Evolutionary conservation across 2,888 invertebrate genomes (phyloP).

Genomic region (Oscheius myriophilus): DNA sequence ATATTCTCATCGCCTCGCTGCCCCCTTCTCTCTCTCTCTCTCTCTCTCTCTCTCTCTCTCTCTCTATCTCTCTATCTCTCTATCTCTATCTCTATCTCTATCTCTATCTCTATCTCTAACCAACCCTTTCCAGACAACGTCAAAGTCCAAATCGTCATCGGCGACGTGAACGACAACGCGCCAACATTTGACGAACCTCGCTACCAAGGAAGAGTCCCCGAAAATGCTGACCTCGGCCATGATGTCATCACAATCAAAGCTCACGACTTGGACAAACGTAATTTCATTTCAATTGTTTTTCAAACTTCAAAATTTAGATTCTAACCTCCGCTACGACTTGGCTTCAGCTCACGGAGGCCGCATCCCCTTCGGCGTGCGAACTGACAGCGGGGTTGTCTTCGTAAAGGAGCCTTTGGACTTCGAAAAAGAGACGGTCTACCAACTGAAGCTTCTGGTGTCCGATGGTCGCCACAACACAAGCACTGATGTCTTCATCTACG

Average conservation of each 20-base stretch:
- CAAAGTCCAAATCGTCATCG: constrained; percentile 93
- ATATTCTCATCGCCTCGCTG: too few species aligned
- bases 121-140: constrained; percentile 76
- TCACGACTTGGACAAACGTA: constrained; percentile 66
- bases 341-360: constrained; percentile 48
- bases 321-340: constrained; percentile 65
- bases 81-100: too few species aligned
- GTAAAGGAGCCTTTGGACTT: constrained; percentile 68
- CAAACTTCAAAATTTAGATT: constrained; percentile 51
- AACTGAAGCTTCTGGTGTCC: constrained; percentile 85
- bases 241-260: constrained; percentile 60
- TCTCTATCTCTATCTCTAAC: too few species aligned
- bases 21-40: too few species aligned
- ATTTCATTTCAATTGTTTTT: background rate
- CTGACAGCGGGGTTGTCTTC: constrained; percentile 65
- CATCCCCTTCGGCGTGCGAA: constrained; percentile 66
- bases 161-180: constrained; percentile 97
- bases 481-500: constrained; percentile 81
- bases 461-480: constrained; percentile 79
- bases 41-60: too few species aligned
- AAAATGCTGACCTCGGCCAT: constrained; percentile 48
- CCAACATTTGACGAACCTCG: constrained; percentile 84
- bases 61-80: too few species aligned
- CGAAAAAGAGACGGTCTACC: constrained; percentile 74
- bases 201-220: constrained; percentile 54